Conservation (phyloP, 2,113 vertebrate species). For the Taurulus bubalis region DNA sequence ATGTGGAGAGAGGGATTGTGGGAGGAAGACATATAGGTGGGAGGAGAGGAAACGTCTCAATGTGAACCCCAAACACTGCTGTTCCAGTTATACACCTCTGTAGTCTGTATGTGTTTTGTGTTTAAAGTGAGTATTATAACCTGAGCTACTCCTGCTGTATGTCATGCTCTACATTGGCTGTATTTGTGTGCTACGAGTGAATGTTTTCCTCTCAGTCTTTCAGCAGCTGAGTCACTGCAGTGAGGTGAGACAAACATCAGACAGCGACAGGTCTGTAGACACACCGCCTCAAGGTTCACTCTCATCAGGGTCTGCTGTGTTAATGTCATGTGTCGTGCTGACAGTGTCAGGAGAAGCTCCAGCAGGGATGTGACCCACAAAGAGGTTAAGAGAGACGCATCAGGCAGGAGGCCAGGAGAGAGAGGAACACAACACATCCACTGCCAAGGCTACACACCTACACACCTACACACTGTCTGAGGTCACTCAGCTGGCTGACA, state of each 20-base stretch:
- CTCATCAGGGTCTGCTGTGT: conserved; percentile 37
- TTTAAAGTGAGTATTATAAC: not conserved
- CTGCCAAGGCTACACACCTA: conserved; percentile 12
- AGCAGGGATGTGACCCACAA: conserved; percentile 46
- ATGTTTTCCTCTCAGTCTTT: not conserved
- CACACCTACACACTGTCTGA: not conserved
- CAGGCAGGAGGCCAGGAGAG: conserved; percentile 29
- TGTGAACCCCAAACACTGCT: not conserved
- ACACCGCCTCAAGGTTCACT: conserved; percentile 1
- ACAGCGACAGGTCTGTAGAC: conserved; percentile 14
- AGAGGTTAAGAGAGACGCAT: conserved; percentile 40
- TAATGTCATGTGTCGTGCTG: conserved; percentile 46
- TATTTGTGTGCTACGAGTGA: not conserved
- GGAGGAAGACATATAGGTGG: not conserved
- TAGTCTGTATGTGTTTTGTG: not conserved
- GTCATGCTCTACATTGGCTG: not conserved
- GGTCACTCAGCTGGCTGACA: conserved; percentile 31
- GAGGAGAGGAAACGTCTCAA: not conserved
- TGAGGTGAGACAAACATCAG: conserved; percentile 17
- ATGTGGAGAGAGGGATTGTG: conserved; percentile 2
- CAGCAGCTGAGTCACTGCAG: conserved; percentile 15
- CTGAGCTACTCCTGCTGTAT: not conserved
- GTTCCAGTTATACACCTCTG: not conserved
- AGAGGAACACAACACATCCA: conserved; percentile 1
- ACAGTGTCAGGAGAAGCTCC: conserved; percentile 36